Conservation (phyloP, 2,113 vertebrate genomes). For the Cynocephalus volans region DNA sequence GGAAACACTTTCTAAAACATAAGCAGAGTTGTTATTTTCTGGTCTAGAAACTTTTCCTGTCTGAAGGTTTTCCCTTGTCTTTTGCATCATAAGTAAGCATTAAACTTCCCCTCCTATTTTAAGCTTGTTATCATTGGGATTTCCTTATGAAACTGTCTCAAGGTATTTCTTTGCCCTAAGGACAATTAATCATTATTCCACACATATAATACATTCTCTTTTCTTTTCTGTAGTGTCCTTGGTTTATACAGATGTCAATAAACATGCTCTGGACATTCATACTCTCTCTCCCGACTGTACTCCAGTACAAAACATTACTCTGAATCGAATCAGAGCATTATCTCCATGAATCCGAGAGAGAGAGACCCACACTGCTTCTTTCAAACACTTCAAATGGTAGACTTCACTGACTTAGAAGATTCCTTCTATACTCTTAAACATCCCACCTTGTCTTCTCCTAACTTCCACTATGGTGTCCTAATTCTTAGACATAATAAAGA, state of each 20-base stretch:
- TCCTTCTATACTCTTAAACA: background rate
- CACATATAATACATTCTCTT: background rate
- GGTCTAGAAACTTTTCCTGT: background rate
- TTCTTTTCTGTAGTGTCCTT: background rate
- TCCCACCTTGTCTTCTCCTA: background rate
- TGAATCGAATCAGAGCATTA: background rate
- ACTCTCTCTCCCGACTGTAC: background rate
- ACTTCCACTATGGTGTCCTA: background rate
- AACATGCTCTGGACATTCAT: background rate
- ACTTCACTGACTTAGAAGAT: background rate
- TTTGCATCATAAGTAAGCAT: background rate
- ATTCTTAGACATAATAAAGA: background rate
- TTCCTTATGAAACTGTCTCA: background rate
- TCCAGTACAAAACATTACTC: no score
- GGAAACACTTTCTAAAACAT: background rate
- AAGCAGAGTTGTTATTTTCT: conserved; percentile 1
- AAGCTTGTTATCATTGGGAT: background rate
- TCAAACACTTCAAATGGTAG: background rate
- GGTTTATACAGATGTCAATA: conserved; percentile 3
- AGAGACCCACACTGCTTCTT: background rate
- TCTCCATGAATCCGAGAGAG: background rate
- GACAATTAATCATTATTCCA: conserved; percentile 28
- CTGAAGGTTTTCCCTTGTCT: background rate
- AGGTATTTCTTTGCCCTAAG: background rate
- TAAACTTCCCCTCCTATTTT: background rate